Evolutionary conservation across 2,113 vertebrate genomes (phyloP), one percentile per base, ranked within the genome.

Genomic region (Anseranas semipalmata): DNA sequence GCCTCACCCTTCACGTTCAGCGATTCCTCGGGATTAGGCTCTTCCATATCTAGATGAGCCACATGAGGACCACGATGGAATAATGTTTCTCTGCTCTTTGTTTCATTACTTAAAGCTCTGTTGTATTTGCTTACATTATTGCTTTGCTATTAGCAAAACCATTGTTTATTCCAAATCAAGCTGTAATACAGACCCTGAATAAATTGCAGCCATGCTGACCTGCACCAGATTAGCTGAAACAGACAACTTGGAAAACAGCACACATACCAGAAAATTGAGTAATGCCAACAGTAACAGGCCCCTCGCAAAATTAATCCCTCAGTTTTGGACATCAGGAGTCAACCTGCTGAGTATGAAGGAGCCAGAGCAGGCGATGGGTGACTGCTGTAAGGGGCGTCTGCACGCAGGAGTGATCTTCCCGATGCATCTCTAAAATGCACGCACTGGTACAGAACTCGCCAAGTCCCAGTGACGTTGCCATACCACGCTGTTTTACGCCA

Each of bases 91-190:
- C 58, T 85, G 32, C n/a, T 91, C 63, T 94, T 94, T 65, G 12
- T 32, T 82, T 11, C 59, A 83, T 97, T 80, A 52, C 48, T 93
- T 96, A 95, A 97, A 82, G 14, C 8, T 67, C 17, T 39, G 62
- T 24, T 77, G 22, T 37, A 58, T 81, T 66, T 87, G 14, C 35
- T 85, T 67, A 66, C 3, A 12, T 48, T 39, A 59, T 13, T 84
- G 30, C 6, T 92, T 81, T 91, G 39, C 30, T 56, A 24, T 79
- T 82, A 91, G 82, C 22, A 87, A 56, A 91, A 45, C n/a, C 4
- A 45, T 18, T 58, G 7, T 39, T 87, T 76, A 85, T 41, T 53
- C 45, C 77, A 83, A 85, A 89, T 55, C 37, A 84, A 68, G 55
- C 56, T 84, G 65, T 62, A 48, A 39, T 16, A 55, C 22, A 55